Conservation (phyloP, 2,113 vertebrate species). For the Xenotilapia caudafasciata region DNA sequence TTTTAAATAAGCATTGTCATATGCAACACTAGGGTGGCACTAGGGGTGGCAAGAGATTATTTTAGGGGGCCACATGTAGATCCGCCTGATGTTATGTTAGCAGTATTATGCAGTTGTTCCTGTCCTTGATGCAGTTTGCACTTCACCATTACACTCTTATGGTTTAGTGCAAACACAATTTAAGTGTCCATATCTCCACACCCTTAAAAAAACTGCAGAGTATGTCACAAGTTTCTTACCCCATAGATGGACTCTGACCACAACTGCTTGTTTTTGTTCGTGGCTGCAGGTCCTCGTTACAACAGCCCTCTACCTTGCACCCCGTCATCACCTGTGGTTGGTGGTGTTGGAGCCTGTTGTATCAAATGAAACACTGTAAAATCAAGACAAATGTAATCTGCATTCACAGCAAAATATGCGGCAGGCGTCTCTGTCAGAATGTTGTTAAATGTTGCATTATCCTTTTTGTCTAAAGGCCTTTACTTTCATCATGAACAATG, state of each 20-base stretch:
- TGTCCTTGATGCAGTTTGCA: neutral
- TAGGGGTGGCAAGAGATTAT: neutral
- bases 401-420: neutral
- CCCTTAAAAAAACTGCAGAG: neutral
- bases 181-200: neutral
- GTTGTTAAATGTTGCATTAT: neutral
- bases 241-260: neutral
- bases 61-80: neutral
- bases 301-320: neutral
- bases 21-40: neutral
- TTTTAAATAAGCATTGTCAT: neutral
- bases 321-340: neutral
- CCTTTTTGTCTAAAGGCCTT: neutral
- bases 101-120: neutral
- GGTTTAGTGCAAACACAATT: neutral
- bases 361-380: neutral
- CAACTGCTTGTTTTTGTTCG: neutral
- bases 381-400: neutral
- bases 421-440: neutral
- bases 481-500: neutral
- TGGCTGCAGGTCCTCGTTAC: neutral
- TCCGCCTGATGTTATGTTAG: neutral
- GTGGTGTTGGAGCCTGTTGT: neutral
- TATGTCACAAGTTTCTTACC: neutral
- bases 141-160: neutral